Evolutionary conservation across 1,140 invertebrate species (phyloP).

Genomic region (Chlorops oryzae): DNA sequence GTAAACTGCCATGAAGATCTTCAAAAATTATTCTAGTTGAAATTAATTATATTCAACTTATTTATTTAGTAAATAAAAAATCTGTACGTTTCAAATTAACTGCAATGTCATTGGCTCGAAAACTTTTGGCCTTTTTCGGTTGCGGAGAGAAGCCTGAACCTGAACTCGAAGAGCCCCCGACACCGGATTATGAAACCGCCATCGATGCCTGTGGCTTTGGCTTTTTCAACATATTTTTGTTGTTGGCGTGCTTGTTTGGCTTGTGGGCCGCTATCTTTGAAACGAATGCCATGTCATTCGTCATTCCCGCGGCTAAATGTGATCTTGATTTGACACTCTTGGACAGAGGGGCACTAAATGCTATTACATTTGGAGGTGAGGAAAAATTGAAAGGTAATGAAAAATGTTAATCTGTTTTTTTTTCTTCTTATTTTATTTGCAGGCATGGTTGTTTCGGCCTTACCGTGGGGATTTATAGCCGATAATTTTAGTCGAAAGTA

Average conservation of each 20-base stretch:
- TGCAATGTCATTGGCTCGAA: too few species aligned
- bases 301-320: conserved; percentile 64
- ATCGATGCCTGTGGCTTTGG: conserved; percentile 57
- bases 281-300: conserved; percentile 58
- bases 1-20: too few species aligned
- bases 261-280: conserved; percentile 60
- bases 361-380: conserved; percentile 59
- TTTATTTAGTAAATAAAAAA: too few species aligned
- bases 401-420: too few species aligned
- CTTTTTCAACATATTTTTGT: conserved; percentile 58
- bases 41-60: too few species aligned
- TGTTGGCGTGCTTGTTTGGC: conserved; percentile 56
- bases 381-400: too few species aligned
- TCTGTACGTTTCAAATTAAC: too few species aligned
- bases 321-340: conserved; percentile 58
- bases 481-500: conserved; percentile 68
- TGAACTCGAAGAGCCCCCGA: too few species aligned
- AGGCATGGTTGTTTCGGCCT: conserved; percentile 77
- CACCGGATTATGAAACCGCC: conserved; percentile 60
- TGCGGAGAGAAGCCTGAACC: too few species aligned
- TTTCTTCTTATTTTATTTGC: too few species aligned
- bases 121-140: too few species aligned
- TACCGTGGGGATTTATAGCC: conserved; percentile 74
- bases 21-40: too few species aligned
- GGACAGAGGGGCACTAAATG: conserved; percentile 63